phyloP scores from a whole-genome alignment of 2,113 vertebrate genomes.

The Anguilla japonica region DNA sequence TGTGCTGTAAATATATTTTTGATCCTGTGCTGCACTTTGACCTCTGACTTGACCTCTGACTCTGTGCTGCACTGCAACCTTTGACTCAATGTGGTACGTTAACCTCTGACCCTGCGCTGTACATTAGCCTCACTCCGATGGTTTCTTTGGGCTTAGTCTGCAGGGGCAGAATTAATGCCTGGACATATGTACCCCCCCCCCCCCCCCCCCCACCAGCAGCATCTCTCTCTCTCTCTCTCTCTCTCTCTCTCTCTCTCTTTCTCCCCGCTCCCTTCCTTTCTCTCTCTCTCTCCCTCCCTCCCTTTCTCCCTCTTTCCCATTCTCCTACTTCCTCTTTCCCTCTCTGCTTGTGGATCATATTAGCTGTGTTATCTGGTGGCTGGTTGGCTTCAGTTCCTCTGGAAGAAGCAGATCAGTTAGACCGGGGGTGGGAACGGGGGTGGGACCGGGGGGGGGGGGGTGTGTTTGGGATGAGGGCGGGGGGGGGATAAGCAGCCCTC shows the following conservation, averaged over 20 bases:
- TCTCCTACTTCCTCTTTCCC: neutral
- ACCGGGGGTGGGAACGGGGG: neutral
- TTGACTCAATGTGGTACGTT: no score
- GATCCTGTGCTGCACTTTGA: no score
- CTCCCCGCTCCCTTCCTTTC: neutral
- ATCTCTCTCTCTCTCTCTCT: no score
- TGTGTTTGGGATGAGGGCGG: neutral
- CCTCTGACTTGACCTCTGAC: no score
- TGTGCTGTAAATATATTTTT: no score
- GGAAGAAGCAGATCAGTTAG: slow-evolving; percentile 24
- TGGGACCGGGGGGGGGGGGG: neutral
- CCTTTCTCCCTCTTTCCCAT: slow-evolving; percentile 26
- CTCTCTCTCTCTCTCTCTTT: neutral
- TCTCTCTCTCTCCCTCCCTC: neutral
- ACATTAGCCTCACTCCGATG: neutral
- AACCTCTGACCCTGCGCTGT: neutral
- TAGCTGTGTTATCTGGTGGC: slow-evolving; percentile 65
- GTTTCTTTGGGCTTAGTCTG: no score
- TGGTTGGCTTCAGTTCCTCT: slow-evolving; percentile 59
- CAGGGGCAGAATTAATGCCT: no score
- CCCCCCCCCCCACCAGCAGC: slow-evolving; percentile 35
- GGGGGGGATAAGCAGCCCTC: neutral
- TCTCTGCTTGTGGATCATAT: slow-evolving; percentile 69
- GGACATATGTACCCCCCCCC: slow-evolving; percentile 42
- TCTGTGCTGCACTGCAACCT: no score